Base-by-base conservation (phyloP, 2,888 invertebrate species). In the Spicauda simplicius region DNA sequence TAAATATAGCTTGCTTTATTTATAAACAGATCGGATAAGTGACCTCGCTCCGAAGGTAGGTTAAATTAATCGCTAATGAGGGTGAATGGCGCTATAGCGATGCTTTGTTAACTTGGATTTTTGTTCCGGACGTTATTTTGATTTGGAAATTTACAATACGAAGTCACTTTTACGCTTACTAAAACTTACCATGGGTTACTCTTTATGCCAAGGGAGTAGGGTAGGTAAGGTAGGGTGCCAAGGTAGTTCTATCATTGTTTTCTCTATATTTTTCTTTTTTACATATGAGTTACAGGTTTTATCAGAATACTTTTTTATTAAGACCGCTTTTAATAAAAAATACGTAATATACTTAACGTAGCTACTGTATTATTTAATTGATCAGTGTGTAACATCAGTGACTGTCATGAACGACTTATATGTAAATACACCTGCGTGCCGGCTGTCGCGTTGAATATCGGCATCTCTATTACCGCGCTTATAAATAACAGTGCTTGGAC, bases 51-150 rank as follows among this genome's bases (percentile, higher is more conserved):
- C 41, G 30, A 50, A 61, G 33, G 60, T 67, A 56, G 56, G 67
- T 56, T 61, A 67, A 67, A 67, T 67, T 67, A 67, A 67, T 67
- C 55, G 67, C 67, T 67, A 67, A 67, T 61, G 60, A 59, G 53
- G 48, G 53, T 59, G 45, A 54, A 30, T 59, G 25, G 25, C 25
- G 41, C 59, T 58, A 64, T 65, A 54, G 53, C 53, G 59, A 41
- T 45, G 53, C 53, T 54, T 65, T 53, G 58, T 58, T 64, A 58
- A 10, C 37, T 52, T 56, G 16, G n/a, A 50, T 33, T n/a, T 37
- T 64, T 64, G 10, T 52, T 37, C 20, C 33, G 33, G 33, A 16
- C 37, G 12, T 64, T 60, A 50, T 56, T 30, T 56, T 18, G 14
- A 45, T 45, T 33, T 33, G n/a, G 1, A 6, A n/a, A 45, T 12